Conservation (phyloP, 2,888 invertebrate genomes). For the Protophormia terraenovae region DNA sequence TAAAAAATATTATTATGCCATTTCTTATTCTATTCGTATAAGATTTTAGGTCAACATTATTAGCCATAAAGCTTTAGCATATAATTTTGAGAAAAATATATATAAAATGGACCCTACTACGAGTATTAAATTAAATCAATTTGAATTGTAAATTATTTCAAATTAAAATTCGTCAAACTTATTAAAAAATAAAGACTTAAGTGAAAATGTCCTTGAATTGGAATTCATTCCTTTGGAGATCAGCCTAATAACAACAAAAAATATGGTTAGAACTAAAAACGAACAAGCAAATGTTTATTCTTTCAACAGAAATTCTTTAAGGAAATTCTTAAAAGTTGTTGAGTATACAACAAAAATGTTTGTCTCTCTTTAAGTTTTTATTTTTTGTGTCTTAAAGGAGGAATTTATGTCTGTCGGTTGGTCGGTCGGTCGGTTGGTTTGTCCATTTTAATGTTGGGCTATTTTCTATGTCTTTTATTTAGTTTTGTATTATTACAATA, state of each 20-base stretch:
- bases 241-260: background rate
- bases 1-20: too few relatives aligned
- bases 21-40: too few relatives aligned
- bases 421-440: constrained; percentile 5
- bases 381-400: background rate
- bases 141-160: background rate
- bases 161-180: background rate
- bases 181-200: background rate
- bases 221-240: constrained; percentile 30
- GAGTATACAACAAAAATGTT: background rate
- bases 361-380: background rate
- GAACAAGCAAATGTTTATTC: background rate
- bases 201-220: background rate
- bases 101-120: too few relatives aligned
- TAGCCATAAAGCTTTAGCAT: too few relatives aligned
- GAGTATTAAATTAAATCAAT: background rate
- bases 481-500: constrained; percentile 3
- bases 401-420: constrained; percentile 23
- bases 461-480: background rate
- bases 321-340: constrained; percentile 40
- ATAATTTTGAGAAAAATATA: too few relatives aligned
- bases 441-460: constrained; percentile 4
- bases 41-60: too few relatives aligned
- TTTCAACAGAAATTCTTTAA: constrained; percentile 21
- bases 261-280: background rate